A percentile compares a stretch with the other conserved stretches of the same genome.
phyloP scores from a whole-genome alignment of 2,797 vertebrate genomes.

The Sarcoramphus papa region DNA sequence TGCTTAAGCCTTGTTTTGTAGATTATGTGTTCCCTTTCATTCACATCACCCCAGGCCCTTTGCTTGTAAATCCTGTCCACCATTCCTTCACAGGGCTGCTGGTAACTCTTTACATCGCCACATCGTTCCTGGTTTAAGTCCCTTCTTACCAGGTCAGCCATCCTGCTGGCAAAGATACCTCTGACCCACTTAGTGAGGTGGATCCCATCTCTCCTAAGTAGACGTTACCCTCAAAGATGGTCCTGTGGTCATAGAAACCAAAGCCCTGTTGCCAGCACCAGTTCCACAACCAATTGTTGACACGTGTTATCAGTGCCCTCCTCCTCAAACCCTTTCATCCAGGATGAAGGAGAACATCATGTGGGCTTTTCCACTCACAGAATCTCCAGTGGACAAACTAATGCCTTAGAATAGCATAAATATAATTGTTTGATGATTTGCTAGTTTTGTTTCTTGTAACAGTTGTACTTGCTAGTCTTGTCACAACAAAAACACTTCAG shows the following conservation, averaged over 20 bases:
- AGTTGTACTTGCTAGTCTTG: neutral
- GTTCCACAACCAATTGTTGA: neutral
- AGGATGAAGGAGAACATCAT: neutral
- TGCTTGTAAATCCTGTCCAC: neutral
- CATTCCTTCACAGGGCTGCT: neutral
- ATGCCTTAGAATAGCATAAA: neutral
- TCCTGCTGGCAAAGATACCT: neutral
- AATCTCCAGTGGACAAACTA: neutral
- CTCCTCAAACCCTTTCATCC: neutral
- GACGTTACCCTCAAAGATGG: neutral
- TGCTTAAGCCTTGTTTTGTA: neutral
- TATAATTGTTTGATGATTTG: neutral
- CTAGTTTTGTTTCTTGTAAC: neutral
- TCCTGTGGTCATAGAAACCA: neutral
- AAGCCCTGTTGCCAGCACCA: fast-evolving
- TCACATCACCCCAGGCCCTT: neutral
- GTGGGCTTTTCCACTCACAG: neutral
- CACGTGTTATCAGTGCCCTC: neutral
- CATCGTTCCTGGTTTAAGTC: neutral
- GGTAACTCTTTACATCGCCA: neutral
- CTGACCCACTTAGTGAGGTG: neutral
- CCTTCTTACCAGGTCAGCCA: neutral
- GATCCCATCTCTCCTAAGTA: neutral
- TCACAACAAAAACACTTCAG: neutral
- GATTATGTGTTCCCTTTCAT: neutral